Evolutionary conservation across 2,888 invertebrate genomes (phyloP).

Genomic region (Hyalella azteca): DNA sequence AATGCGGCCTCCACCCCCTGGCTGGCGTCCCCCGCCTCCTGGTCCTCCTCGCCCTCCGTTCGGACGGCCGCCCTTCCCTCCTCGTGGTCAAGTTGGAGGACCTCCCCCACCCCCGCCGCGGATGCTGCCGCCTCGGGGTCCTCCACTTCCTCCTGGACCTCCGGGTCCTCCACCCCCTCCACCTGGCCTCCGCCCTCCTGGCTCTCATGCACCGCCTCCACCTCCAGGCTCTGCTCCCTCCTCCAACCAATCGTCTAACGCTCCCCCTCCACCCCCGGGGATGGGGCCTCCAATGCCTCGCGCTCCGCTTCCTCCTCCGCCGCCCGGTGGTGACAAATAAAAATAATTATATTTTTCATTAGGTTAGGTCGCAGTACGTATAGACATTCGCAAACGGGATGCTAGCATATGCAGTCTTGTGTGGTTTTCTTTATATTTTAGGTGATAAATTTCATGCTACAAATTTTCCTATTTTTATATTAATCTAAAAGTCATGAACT

Average conservation of each 20-base stretch:
- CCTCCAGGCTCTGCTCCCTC: conserved; percentile 4
- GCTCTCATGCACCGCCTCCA: conserved; percentile 14
- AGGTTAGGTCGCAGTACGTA: too few species aligned
- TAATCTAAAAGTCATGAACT: too few species aligned
- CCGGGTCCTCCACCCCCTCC: conserved; percentile 12
- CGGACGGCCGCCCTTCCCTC: background rate
- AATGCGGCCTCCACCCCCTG: background rate
- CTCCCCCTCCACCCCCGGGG: conserved; percentile 17
- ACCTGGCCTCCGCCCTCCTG: background rate
- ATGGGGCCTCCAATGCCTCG: conserved; percentile 13
- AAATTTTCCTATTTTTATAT: too few species aligned
- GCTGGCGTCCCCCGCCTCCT: background rate
- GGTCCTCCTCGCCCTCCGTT: background rate
- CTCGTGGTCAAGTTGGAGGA: background rate
- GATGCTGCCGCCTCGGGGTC: background rate
- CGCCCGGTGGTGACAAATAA: conserved; percentile 6
- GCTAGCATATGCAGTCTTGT: too few species aligned
- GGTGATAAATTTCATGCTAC: too few species aligned
- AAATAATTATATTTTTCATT: background rate
- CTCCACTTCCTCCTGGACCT: conserved; percentile 1
- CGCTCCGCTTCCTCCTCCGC: background rate
- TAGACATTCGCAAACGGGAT: too few species aligned
- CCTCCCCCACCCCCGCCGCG: conserved; percentile 9
- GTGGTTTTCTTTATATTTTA: too few species aligned
- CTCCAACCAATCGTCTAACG: background rate